These are phyloP conservation scores for Semnornis frantzii DNA, from an alignment of 2,113 vertebrate species.

Conservation along the genomic window DNA sequence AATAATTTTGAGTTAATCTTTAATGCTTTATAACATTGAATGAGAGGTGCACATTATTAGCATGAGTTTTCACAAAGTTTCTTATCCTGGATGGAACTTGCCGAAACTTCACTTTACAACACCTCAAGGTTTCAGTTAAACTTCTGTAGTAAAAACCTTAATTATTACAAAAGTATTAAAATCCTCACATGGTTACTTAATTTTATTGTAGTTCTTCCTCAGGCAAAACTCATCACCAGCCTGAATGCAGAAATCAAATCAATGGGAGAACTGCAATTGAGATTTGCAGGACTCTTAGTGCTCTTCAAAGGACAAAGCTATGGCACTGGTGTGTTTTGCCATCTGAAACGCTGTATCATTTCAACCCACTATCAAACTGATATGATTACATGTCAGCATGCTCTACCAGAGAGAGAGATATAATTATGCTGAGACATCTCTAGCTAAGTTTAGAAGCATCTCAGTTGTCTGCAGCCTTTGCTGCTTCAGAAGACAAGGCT, in stretches of 20 bases:
- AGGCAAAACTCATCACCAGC: not conserved
- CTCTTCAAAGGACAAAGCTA: not conserved
- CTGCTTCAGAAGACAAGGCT: not conserved
- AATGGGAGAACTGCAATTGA: not conserved
- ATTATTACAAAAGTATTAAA: not conserved
- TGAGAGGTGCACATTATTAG: not conserved
- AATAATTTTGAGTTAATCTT: not conserved
- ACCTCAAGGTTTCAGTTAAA: not conserved
- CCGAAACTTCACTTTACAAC: not conserved
- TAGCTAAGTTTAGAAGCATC: constrained; percentile 39
- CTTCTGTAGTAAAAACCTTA: not conserved
- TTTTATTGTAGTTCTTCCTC: not conserved
- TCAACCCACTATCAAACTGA: not conserved
- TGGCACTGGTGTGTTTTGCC: not conserved
- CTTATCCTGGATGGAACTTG: not conserved
- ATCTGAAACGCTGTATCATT: not conserved
- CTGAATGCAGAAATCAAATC: not conserved
- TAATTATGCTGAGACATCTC: constrained; percentile 25
- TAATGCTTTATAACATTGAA: not conserved
- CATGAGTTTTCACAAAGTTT: not conserved
- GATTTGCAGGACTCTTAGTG: not conserved
- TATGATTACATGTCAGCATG: constrained; percentile 16
- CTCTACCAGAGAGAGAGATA: not conserved
- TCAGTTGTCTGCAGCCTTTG: constrained; percentile 20
- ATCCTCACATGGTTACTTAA: not conserved